A percentile compares a stretch with the other conserved stretches of the same genome.
These are phyloP conservation scores for Calliphora vicina DNA, from an alignment of 1,140 invertebrate species.

Conservation along the genomic window DNA sequence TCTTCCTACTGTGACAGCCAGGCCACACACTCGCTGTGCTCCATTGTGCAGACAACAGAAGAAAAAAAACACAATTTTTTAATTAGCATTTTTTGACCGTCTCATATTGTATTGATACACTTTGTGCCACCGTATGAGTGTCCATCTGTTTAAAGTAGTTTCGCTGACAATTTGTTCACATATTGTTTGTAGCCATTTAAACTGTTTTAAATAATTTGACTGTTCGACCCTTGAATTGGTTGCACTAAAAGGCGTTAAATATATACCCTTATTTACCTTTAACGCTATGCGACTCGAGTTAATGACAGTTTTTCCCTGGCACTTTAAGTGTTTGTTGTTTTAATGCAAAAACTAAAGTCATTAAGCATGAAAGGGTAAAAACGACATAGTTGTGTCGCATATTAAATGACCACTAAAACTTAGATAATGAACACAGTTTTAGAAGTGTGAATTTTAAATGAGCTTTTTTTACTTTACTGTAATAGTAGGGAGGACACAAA, in stretches of 20 bases:
- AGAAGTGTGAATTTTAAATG: no score
- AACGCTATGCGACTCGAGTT: background rate
- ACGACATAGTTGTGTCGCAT: no score
- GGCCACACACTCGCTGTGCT: background rate
- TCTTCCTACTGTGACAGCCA: background rate
- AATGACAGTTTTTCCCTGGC: background rate
- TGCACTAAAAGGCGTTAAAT: background rate
- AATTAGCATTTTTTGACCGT: background rate
- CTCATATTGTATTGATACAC: background rate
- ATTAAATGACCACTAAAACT: no score
- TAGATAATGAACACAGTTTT: no score
- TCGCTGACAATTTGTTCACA: no score
- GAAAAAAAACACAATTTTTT: background rate
- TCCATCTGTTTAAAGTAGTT: background rate
- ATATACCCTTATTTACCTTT: background rate
- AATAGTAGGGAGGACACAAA: no score
- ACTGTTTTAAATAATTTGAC: background rate
- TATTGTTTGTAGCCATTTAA: background rate
- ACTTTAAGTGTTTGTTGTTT: no score
- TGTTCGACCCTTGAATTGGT: background rate
- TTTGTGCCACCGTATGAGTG: background rate
- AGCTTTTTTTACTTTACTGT: no score
- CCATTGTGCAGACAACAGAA: background rate
- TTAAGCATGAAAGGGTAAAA: no score
- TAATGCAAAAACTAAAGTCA: no score